A percentile compares a stretch with the other conserved stretches of the same genome.
These are phyloP conservation scores for Epinephelus cyanopodus DNA, from an alignment of 2,113 vertebrate species.

Conservation along the genomic window DNA sequence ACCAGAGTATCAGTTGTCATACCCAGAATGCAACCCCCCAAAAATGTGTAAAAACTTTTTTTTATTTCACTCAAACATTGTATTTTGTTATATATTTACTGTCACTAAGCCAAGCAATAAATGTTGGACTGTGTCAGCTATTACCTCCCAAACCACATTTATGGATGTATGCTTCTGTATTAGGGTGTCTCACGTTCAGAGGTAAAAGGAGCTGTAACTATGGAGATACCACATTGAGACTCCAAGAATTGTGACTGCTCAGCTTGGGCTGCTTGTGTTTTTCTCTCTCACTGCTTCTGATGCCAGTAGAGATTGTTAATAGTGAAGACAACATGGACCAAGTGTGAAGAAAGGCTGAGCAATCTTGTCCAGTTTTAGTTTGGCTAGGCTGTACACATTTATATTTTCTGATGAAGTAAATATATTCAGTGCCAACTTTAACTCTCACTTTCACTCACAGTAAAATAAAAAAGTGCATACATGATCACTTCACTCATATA, in stretches of 20 bases:
- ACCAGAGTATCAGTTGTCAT: no score
- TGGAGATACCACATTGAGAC: not conserved
- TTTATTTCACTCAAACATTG: not conserved
- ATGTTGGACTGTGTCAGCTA: not conserved
- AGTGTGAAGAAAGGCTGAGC: not conserved
- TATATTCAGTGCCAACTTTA: not conserved
- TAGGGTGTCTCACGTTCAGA: constrained; percentile 2
- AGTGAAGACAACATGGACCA: not conserved
- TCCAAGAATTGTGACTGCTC: not conserved
- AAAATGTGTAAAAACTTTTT: not conserved
- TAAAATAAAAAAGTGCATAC: not conserved
- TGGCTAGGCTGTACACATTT: not conserved
- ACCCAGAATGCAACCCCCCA: no score
- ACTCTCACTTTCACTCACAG: not conserved
- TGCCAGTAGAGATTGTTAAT: not conserved
- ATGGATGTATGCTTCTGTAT: not conserved
- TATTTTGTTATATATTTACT: not conserved
- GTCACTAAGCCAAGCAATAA: not conserved
- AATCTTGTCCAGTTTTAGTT: not conserved
- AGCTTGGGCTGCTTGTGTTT: not conserved
- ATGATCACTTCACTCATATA: not conserved
- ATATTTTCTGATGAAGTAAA: not conserved
- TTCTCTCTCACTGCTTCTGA: not conserved
- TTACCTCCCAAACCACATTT: not conserved
- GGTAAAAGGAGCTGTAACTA: constrained; percentile 5